phyloP scores from a whole-genome alignment of 2,113 vertebrate species.

The rabbit (Oryctolagus cuniculus) region DNA sequence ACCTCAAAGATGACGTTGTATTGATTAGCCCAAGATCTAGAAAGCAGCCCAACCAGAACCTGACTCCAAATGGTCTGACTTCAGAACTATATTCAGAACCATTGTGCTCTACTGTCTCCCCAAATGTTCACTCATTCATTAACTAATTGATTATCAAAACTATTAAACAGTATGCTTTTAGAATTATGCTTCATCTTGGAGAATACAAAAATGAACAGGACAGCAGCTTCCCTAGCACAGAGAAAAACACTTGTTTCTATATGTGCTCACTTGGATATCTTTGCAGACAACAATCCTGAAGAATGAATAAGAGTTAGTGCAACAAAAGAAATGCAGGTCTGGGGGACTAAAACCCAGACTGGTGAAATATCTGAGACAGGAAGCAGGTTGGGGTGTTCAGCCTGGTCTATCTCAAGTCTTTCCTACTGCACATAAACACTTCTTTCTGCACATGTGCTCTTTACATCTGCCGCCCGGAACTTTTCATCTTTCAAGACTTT shows the following conservation, averaged over 20 bases:
- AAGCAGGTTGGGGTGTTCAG: not conserved
- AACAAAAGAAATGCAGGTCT: not conserved
- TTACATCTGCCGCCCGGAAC: not conserved
- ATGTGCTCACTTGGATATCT: not conserved
- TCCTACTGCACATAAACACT: not conserved
- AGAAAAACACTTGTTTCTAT: not conserved
- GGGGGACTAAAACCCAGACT: not conserved
- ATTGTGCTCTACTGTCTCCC: not conserved
- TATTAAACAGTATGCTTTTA: not conserved
- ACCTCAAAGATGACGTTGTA: not conserved
- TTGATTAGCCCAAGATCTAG: not conserved
- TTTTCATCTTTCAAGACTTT: not conserved
- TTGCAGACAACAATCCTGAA: not conserved
- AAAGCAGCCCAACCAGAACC: not conserved
- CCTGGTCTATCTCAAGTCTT: not conserved
- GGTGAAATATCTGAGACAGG: not conserved
- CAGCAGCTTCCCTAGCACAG: not conserved
- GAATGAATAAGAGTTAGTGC: not conserved
- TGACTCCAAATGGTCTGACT: not conserved
- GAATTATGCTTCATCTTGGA: not conserved
- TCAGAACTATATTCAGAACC: not conserved
- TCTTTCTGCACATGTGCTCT: not conserved
- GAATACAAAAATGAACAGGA: not conserved
- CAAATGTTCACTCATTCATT: not conserved
- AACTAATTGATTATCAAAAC: not conserved